phyloP scores from a whole-genome alignment of 2,888 invertebrate genomes.

The Hydraecia micacea region DNA sequence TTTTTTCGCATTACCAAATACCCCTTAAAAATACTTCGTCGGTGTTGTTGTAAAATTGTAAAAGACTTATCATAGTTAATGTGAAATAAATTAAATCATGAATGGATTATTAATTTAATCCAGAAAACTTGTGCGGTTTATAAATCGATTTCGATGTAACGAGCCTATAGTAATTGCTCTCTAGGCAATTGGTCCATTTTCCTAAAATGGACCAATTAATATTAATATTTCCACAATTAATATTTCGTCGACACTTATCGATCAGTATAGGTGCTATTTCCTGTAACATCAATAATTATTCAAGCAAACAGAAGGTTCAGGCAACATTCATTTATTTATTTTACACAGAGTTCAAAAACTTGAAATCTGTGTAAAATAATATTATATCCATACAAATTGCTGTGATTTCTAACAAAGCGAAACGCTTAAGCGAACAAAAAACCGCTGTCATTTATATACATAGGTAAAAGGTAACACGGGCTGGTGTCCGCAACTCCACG shows the following conservation, averaged over 20 bases:
- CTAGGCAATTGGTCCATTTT: background rate
- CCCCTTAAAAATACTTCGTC: background rate
- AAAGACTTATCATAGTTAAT: background rate
- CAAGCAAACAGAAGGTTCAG: background rate
- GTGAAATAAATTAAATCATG: background rate
- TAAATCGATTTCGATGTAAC: background rate
- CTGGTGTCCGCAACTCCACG: no score
- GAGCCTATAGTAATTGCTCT: background rate
- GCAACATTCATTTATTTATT: background rate
- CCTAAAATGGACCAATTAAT: no score
- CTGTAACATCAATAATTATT: background rate
- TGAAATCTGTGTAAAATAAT: background rate
- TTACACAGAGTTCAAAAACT: no score
- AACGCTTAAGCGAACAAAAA: background rate
- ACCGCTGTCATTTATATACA: background rate
- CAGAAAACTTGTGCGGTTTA: background rate
- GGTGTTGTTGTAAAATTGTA: background rate
- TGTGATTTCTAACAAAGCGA: background rate
- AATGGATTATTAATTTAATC: background rate
- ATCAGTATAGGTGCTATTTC: background rate
- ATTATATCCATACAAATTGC: no score
- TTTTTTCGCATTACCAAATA: background rate
- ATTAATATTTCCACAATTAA: background rate
- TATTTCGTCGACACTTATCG: background rate
- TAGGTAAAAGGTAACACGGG: no score